phyloP scores from a whole-genome alignment of 30 jellyfish, hydroid and myxozoan genomes.

The Mastigias papua region DNA sequence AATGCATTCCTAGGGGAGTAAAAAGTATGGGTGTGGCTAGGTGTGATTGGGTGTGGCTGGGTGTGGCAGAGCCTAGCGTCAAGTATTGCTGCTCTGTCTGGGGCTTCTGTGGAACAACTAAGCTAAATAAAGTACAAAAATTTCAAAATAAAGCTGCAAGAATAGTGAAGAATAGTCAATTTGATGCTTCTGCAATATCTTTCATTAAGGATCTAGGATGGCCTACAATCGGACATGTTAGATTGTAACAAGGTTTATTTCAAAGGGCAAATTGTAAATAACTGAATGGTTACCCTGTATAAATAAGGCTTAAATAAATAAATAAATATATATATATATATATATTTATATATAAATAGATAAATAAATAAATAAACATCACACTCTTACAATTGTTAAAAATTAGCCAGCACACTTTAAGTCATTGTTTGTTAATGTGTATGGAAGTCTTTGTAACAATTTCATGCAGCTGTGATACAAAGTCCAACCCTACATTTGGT shows the following conservation, averaged over 20 bases:
- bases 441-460: slow-evolving; percentile 48
- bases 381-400: slow-evolving; percentile 12
- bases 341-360: background rate
- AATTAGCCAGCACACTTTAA: slow-evolving; percentile 1
- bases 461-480: slow-evolving; percentile 29
- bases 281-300: slow-evolving; percentile 20
- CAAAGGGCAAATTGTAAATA: background rate
- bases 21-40: slow-evolving; percentile 13
- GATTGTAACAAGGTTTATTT: background rate
- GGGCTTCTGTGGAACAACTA: slow-evolving; percentile 48
- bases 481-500: slow-evolving; percentile 48
- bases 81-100: slow-evolving; percentile 47
- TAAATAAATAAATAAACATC: slow-evolving; percentile 20
- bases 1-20: slow-evolving; percentile 21
- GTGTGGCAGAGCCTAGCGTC: slow-evolving; percentile 28
- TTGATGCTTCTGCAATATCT: slow-evolving; percentile 14
- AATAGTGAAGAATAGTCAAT: slow-evolving; percentile 24
- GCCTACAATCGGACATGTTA: slow-evolving; percentile 2
- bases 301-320: slow-evolving; percentile 1
- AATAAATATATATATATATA: background rate
- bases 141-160: slow-evolving; percentile 58
- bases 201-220: slow-evolving; percentile 17
- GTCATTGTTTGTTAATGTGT: slow-evolving; percentile 17
- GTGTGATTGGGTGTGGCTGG: slow-evolving; percentile 6
- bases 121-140: slow-evolving; percentile 26